phyloP scores from a whole-genome alignment of 2,113 vertebrate species.

The Hucho hucho region DNA sequence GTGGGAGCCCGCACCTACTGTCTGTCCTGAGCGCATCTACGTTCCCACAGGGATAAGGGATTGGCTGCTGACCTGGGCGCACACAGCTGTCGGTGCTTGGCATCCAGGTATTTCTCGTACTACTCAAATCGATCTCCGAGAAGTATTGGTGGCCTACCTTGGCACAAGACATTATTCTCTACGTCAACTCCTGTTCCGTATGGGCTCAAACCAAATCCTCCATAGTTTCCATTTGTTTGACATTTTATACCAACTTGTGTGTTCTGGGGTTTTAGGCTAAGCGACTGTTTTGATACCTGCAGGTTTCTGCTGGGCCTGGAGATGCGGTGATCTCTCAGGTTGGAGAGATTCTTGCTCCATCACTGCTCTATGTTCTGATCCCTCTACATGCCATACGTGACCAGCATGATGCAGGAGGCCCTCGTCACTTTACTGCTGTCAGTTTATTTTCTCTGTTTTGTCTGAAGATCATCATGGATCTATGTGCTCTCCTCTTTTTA shows the following conservation, averaged over 20 bases:
- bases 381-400: conserved; percentile 77
- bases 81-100: too few relatives aligned
- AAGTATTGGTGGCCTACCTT: too few relatives aligned
- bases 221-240: background rate
- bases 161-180: too few relatives aligned
- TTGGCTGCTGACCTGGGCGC: too few relatives aligned
- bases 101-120: too few relatives aligned
- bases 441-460: conserved; percentile 27
- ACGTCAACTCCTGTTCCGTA: too few relatives aligned
- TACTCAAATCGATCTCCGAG: too few relatives aligned
- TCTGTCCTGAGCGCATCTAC: too few relatives aligned
- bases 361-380: conserved; percentile 62
- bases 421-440: conserved; percentile 71
- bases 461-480: conserved; percentile 73
- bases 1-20: too few relatives aligned
- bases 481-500: background rate
- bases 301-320: conserved; percentile 79
- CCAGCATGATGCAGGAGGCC: conserved; percentile 80
- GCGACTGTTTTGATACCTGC: background rate
- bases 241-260: too few relatives aligned
- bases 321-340: conserved; percentile 59
- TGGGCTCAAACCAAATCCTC: background rate
- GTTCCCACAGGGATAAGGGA: too few relatives aligned
- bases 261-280: too few relatives aligned
- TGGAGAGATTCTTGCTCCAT: conserved; percentile 67